Percentiles rank a stretch among this genome's conserved stretches.
These are phyloP conservation scores for Dendrocincla fuliginosa DNA, from an alignment of 2,797 vertebrate genomes.

Conservation along the genomic window DNA sequence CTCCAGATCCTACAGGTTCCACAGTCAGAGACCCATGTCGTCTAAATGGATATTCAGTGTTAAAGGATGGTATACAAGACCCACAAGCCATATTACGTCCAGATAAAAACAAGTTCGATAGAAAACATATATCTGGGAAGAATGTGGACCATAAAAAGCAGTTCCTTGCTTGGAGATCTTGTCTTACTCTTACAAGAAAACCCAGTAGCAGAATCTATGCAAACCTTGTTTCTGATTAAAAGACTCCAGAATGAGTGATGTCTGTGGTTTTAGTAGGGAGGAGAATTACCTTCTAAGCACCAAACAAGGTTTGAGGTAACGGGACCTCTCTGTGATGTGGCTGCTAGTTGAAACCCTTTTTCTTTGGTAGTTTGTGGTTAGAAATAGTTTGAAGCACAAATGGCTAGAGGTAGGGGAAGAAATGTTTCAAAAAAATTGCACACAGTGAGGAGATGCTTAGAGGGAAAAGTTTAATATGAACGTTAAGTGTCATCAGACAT, in stretches of 20 bases:
- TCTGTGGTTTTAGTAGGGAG: conserved; percentile 48
- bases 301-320: conserved; percentile 71
- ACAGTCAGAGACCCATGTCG: fast-evolving
- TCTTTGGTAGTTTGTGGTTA: conserved; percentile 50
- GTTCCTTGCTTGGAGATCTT: neutral
- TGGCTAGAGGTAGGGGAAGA: neutral
- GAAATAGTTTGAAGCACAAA: conserved; percentile 21
- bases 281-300: conserved; percentile 36
- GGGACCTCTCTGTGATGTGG: conserved; percentile 79
- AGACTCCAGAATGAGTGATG: neutral
- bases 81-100: neutral
- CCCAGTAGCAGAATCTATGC: neutral
- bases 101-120: neutral
- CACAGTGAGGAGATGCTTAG: neutral
- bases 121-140: neutral
- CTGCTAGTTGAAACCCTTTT: conserved; percentile 57
- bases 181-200: neutral
- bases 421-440: neutral
- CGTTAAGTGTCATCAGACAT: neutral
- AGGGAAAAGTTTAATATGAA: neutral
- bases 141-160: neutral
- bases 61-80: neutral
- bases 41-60: neutral
- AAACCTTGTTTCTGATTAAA: neutral
- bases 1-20: neutral